A percentile compares a stretch with the other conserved stretches of the same genome.
phyloP scores from a whole-genome alignment of 2,113 vertebrate genomes.

The Burhinus oedicnemus region DNA sequence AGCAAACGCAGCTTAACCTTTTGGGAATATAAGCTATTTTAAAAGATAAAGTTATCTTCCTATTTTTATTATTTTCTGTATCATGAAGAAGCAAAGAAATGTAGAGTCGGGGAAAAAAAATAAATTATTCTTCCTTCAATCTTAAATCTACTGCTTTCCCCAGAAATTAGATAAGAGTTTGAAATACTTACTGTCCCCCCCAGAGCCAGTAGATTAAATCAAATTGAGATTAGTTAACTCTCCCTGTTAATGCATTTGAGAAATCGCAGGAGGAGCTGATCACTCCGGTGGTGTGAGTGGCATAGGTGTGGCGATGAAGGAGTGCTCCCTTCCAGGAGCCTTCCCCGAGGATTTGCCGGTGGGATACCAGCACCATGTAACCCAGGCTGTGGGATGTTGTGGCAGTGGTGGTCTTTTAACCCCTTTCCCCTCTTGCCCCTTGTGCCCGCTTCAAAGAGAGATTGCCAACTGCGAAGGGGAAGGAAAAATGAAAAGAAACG shows the following conservation, averaged over 20 bases:
- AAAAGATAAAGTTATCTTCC: not conserved
- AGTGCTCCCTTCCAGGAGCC: not conserved
- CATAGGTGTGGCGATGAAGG: rapidly evolving
- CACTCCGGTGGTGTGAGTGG: rapidly evolving
- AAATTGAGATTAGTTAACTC: not conserved
- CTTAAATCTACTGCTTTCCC: not conserved
- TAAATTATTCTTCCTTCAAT: not conserved
- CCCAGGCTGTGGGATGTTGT: not conserved
- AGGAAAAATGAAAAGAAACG: not conserved
- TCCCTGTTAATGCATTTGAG: not conserved
- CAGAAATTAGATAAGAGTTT: not conserved
- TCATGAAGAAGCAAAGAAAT: not conserved
- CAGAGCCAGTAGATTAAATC: not conserved
- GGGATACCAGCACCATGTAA: no score
- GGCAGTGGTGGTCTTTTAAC: not conserved
- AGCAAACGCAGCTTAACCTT: not conserved
- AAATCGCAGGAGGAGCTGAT: not conserved
- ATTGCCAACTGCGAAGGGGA: not conserved
- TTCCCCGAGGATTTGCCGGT: rapidly evolving
- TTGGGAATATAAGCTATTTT: constrained; percentile 3
- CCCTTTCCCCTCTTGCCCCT: not conserved
- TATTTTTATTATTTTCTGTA: not conserved
- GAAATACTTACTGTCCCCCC: not conserved
- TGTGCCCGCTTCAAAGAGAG: not conserved
- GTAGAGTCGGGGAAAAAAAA: not conserved